Conservation (phyloP, 1,140 invertebrate genomes). For the Temnothorax nylanderi region DNA sequence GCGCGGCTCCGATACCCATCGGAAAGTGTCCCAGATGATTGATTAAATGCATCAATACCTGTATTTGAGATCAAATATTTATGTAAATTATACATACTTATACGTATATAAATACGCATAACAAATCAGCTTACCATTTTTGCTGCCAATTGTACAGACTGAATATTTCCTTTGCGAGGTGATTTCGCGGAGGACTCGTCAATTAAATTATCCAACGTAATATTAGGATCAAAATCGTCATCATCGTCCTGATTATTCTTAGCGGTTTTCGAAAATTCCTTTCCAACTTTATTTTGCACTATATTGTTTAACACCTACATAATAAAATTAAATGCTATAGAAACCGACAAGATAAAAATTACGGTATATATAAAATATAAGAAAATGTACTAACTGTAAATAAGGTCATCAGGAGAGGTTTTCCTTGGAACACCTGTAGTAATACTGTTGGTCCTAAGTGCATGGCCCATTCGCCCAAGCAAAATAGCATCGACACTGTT, state of each 20-base stretch:
- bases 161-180: slow-evolving; percentile 80
- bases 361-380: slow-evolving; percentile 58
- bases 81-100: background rate
- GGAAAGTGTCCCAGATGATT: slow-evolving; percentile 96
- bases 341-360: slow-evolving; percentile 4
- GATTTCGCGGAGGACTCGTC: slow-evolving; percentile 85
- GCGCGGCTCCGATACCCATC: slow-evolving; percentile 93
- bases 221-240: slow-evolving; percentile 91
- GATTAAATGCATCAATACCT: slow-evolving; percentile 92
- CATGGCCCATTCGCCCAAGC: slow-evolving; percentile 97
- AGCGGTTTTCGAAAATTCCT: slow-evolving; percentile 73
- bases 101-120: background rate
- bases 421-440: slow-evolving; percentile 84
- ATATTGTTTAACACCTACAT: slow-evolving; percentile 82
- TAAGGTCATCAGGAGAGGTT: slow-evolving; percentile 87
- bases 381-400: slow-evolving; percentile 86
- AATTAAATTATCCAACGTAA: slow-evolving; percentile 89
- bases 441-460: slow-evolving; percentile 86
- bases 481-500: slow-evolving; percentile 94
- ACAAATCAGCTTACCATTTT: slow-evolving; percentile 85
- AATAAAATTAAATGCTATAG: slow-evolving; percentile 8
- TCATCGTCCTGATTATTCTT: slow-evolving; percentile 77
- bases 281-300: slow-evolving; percentile 80
- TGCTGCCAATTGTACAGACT: slow-evolving; percentile 88
- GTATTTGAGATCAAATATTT: background rate